Conservation (phyloP, 2,113 vertebrate genomes). For the Lycocorax pyrrhopterus region DNA sequence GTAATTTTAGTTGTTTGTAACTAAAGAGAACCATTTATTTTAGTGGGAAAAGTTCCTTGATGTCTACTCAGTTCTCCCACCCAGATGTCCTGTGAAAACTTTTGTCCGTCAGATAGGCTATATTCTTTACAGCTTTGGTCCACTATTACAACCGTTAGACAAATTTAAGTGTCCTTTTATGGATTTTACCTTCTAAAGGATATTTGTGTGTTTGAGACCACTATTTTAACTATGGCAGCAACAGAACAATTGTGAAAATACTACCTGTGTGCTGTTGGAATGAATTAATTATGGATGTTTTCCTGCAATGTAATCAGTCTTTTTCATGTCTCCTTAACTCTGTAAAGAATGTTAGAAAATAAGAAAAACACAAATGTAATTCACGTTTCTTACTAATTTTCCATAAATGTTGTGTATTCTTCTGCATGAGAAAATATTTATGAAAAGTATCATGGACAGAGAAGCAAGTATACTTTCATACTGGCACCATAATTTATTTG, state of each 20-base stretch:
- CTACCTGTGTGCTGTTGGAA: neutral
- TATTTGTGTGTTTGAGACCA: neutral
- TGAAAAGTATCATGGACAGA: neutral
- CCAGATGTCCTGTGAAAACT: neutral
- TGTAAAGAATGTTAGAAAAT: neutral
- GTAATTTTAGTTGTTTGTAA: conserved; percentile 2
- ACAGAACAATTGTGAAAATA: neutral
- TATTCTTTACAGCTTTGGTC: neutral
- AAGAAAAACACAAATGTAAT: neutral
- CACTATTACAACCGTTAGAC: neutral
- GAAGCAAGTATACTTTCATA: neutral
- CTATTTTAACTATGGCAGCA: neutral
- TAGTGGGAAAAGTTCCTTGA: neutral
- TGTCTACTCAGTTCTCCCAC: neutral
- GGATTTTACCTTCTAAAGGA: neutral
- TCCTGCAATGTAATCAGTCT: neutral
- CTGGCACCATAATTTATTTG: neutral
- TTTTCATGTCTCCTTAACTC: neutral
- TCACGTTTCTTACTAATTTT: neutral
- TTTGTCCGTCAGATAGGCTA: neutral
- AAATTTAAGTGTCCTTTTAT: neutral
- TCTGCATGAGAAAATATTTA: neutral
- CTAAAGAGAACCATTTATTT: conserved; percentile 8
- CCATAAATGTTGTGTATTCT: neutral
- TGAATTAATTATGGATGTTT: neutral